A percentile compares a stretch with the other conserved stretches of the same genome.
Conservation (phyloP, 2,113 vertebrate genomes). For the Fregetta grallaria region DNA sequence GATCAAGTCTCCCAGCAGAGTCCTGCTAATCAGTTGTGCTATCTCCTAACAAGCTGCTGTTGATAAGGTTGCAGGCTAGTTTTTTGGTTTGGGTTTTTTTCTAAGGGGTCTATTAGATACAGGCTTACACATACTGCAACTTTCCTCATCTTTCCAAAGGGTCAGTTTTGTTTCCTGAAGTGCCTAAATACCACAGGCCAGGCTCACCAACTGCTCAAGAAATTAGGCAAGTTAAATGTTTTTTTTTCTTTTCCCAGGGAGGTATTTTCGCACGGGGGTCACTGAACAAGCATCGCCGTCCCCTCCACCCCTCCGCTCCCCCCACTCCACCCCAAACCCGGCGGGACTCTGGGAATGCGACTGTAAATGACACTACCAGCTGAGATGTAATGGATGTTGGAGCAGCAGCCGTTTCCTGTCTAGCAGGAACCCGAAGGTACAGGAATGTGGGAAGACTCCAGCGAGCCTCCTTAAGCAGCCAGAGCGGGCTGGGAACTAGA, state of each 20-base stretch:
- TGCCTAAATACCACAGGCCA: background rate
- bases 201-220: constrained; percentile 33
- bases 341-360: background rate
- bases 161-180: background rate
- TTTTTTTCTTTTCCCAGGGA: constrained; percentile 25
- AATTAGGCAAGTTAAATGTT: constrained; percentile 2
- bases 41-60: background rate
- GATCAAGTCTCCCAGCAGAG: background rate
- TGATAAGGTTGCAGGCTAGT: background rate
- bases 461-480: constrained; percentile 51
- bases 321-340: background rate
- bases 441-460: constrained; percentile 58
- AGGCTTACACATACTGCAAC: background rate
- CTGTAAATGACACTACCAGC: constrained; percentile 60
- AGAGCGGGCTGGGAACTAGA: constrained; percentile 46
- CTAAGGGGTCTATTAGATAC: background rate
- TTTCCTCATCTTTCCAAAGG: background rate
- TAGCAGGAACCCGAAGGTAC: constrained; percentile 27
- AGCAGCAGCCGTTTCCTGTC: constrained; percentile 48
- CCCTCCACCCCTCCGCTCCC: background rate
- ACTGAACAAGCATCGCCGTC: rapidly evolving
- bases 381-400: constrained; percentile 49
- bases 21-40: background rate
- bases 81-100: too few species aligned
- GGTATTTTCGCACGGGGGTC: background rate